Evolutionary conservation across 2,113 vertebrate species (phyloP).

Genomic region (Ancistrus triradiatus): DNA sequence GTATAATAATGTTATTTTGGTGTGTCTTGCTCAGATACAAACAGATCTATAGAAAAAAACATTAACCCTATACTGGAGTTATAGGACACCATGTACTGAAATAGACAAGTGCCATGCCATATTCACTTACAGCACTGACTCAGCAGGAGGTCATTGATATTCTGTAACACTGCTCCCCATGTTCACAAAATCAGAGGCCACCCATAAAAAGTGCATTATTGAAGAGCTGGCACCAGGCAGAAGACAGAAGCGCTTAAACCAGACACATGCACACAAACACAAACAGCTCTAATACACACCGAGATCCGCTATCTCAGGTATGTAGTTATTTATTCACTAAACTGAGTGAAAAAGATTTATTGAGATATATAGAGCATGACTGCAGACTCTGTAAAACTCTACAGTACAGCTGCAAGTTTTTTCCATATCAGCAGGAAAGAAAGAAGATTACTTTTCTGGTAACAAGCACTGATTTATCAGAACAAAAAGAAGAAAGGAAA

Average conservation of each 20-base stretch:
- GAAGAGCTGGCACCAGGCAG: conserved; percentile 52
- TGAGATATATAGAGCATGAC: conserved; percentile 8
- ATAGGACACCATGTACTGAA: too few relatives aligned
- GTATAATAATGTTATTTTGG: too few relatives aligned
- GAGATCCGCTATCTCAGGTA: conserved; percentile 22
- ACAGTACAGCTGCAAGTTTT: conserved; percentile 9
- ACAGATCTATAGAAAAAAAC: too few relatives aligned
- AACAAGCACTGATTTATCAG: conserved; percentile 24
- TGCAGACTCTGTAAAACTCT: not conserved
- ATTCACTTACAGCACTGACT: conserved; percentile 33
- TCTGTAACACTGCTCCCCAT: conserved; percentile 58
- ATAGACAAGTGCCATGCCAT: too few relatives aligned
- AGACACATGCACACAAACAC: conserved; percentile 27
- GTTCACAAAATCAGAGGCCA: conserved; percentile 65
- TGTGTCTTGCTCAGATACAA: too few relatives aligned
- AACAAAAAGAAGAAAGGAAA: conserved; percentile 34
- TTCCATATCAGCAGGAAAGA: not conserved
- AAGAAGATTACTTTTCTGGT: conserved; percentile 19
- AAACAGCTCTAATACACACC: not conserved
- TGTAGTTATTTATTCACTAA: conserved; percentile 19
- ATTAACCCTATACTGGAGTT: too few relatives aligned
- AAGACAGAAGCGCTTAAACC: conserved; percentile 35
- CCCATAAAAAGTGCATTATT: conserved; percentile 64
- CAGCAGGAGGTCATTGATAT: conserved; percentile 63
- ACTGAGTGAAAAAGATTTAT: conserved; percentile 24